Base-by-base conservation (phyloP, 2,888 invertebrate species). In the Dermolepida albohirtum region DNA sequence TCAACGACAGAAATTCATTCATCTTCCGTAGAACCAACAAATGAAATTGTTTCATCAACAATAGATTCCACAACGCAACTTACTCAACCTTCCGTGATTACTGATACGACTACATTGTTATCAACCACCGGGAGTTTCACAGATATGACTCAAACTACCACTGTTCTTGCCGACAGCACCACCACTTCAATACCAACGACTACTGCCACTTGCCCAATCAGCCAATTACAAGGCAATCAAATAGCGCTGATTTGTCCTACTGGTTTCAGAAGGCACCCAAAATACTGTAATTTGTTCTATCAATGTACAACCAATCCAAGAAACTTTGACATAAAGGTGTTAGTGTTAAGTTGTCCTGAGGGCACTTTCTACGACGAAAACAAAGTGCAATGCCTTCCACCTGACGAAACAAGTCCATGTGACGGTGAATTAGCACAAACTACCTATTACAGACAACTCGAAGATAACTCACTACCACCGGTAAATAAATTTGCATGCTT, bases 241-340 rank as follows among this genome's bases (percentile, higher is more conserved):
- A 85, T 90, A 71, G 83, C 90, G 11, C 87, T 90, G 66, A 88
- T 93, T 1, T 95, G 94, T 78, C 94, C 94, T 7, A 92, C 93
- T 5, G 93, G 94, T 41, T 94, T 95, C 82, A 88, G 87, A 77
- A 86, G 93, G 72, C 94, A 95, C 86, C 93, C 94, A 0, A 92
- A 91, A 79, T 90, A 91, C 78, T 94, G 94, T 76, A 92, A 92
- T 77, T 82, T 92, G 74, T 94, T 94, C 84, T 95, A 95, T 79
- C 94, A 94, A 81, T 95, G 94, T 76, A 90, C 90, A 14, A 88
- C 87, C 74, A 87, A 87, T 67, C 84, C 87, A 6, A 86, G 88
- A 29, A 89, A 84, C 51, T 89, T 89, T 78, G 90, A 93, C 72
- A 83, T 91, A n/a, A 93, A 91, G 78, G 86, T 94, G 70, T 86